A percentile compares a stretch with the other conserved stretches of the same genome.
phyloP scores from a whole-genome alignment of 2,113 vertebrate species.

The Illadopsis cleaveri region DNA sequence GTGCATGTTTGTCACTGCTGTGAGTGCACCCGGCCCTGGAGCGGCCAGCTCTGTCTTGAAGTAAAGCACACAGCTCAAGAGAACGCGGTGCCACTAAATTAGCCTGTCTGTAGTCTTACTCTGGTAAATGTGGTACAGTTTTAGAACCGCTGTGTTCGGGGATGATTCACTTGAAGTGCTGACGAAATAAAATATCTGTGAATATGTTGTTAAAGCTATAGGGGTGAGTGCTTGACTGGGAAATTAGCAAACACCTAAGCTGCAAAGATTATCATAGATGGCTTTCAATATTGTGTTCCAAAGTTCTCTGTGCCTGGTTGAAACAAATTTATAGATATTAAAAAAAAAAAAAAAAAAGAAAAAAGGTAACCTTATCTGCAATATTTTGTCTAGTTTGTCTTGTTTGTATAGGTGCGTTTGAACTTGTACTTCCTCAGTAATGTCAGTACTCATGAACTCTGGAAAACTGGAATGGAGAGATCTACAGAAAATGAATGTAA shows the following conservation, averaged over 20 bases:
- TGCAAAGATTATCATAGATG: slow-evolving; percentile 5
- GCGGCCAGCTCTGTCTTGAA: background rate
- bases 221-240: slow-evolving; percentile 9
- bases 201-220: background rate
- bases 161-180: background rate
- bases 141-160: background rate
- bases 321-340: background rate
- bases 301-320: slow-evolving; percentile 61
- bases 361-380: slow-evolving; percentile 42
- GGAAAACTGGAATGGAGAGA: slow-evolving; percentile 39
- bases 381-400: slow-evolving; percentile 41
- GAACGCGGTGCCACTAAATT: background rate
- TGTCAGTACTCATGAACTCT: background rate
- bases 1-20: background rate
- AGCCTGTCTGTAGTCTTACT: background rate
- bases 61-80: background rate
- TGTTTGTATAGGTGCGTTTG: slow-evolving; percentile 32
- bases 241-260: background rate
- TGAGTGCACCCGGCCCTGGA: background rate
- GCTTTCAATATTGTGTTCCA: slow-evolving; percentile 48
- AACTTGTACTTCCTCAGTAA: background rate
- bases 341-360: background rate
- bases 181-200: background rate
- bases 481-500: slow-evolving; percentile 17
- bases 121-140: background rate